These are phyloP conservation scores for Mirounga angustirostris DNA, from an alignment of 2,113 vertebrate genomes.

Conservation along the genomic window DNA sequence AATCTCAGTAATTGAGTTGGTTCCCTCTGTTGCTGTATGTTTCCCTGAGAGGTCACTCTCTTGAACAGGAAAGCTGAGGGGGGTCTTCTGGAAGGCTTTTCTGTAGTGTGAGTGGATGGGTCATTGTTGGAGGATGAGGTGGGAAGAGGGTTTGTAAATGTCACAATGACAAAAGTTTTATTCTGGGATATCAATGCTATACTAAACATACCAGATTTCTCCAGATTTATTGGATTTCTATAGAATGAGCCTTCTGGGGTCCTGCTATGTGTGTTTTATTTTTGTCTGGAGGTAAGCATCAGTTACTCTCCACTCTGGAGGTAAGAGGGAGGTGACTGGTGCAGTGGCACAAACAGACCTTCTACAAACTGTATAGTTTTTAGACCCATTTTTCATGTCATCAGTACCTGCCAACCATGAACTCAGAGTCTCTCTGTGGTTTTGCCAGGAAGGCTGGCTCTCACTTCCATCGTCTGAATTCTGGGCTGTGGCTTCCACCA, in stretches of 20 bases:
- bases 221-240: not conserved
- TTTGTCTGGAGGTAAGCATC: not conserved
- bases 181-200: not conserved
- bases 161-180: slow-evolving; percentile 20
- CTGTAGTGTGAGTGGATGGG: not conserved
- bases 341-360: not conserved
- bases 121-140: not conserved
- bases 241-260: not conserved
- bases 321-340: not conserved
- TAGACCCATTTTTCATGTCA: not conserved
- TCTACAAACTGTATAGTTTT: not conserved
- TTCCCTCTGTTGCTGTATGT: not conserved
- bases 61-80: not conserved
- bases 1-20: not conserved
- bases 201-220: not conserved
- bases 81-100: not conserved
- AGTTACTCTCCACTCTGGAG: not conserved
- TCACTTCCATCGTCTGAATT: not conserved
- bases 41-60: not conserved
- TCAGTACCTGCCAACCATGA: not conserved
- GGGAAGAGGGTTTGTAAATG: not conserved
- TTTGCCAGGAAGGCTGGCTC: not conserved
- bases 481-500: not conserved
- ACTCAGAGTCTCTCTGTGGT: not conserved
- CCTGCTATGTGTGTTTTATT: not conserved